These are phyloP conservation scores for Melanargia galathea DNA, from an alignment of 2,888 invertebrate genomes.

Conservation along the genomic window DNA sequence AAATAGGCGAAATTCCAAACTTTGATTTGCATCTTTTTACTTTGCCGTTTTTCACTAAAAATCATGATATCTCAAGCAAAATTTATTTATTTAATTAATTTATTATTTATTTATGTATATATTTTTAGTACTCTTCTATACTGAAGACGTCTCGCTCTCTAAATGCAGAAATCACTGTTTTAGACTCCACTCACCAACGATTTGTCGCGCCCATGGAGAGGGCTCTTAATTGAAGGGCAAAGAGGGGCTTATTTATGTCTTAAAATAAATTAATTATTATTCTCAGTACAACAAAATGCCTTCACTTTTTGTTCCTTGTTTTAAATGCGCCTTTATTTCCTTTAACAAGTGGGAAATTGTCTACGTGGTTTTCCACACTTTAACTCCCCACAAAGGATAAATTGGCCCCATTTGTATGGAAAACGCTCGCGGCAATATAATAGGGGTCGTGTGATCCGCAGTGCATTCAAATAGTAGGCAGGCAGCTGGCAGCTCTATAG, in stretches of 20 bases:
- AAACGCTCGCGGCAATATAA: conserved; percentile 5
- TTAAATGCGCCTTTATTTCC: background rate
- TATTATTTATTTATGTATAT: too few relatives aligned
- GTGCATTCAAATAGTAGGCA: conserved; percentile 1
- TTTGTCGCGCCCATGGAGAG: too few relatives aligned
- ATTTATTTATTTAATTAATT: too few relatives aligned
- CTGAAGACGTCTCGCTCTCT: too few relatives aligned
- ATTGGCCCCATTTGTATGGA: conserved; percentile 15
- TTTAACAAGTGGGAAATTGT: conserved; percentile 6
- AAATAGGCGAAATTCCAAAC: too few relatives aligned
- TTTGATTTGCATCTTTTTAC: too few relatives aligned
- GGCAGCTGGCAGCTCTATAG: too few relatives aligned
- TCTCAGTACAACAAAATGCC: background rate
- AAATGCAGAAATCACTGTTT: too few relatives aligned
- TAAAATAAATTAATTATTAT: background rate
- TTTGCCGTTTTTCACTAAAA: too few relatives aligned
- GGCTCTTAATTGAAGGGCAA: background rate
- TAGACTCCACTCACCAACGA: too few relatives aligned
- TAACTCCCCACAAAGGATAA: conserved; percentile 10
- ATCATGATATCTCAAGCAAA: too few relatives aligned
- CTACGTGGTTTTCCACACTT: conserved; percentile 4
- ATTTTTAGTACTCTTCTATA: too few relatives aligned
- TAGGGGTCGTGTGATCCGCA: conserved; percentile 1
- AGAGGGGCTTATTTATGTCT: background rate
- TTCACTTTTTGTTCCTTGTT: background rate